Percentiles rank a stretch among this genome's conserved stretches.
These are phyloP conservation scores for Trissolcus brochymenae DNA, from an alignment of 2,888 invertebrate genomes.

Conservation along the genomic window DNA sequence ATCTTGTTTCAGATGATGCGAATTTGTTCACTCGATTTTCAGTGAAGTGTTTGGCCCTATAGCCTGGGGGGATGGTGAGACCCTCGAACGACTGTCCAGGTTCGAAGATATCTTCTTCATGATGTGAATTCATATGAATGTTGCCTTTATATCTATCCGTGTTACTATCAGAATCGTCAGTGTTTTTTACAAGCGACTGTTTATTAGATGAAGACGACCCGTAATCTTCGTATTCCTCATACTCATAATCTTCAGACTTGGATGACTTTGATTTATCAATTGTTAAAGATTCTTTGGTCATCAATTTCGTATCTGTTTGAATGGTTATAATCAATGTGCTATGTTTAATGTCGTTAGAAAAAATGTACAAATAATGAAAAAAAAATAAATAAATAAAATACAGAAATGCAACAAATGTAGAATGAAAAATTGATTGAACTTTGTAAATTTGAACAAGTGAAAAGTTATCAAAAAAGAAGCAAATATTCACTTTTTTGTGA, in stretches of 20 bases:
- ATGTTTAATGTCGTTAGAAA: no score
- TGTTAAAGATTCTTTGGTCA: constrained; percentile 24
- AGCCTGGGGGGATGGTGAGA: constrained; percentile 83
- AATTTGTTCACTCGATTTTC: constrained; percentile 74
- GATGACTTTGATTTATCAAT: constrained; percentile 54
- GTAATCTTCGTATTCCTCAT: constrained; percentile 80
- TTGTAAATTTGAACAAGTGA: no score
- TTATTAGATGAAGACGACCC: constrained; percentile 48
- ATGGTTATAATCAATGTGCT: neutral
- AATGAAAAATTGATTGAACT: no score
- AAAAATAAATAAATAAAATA: no score
- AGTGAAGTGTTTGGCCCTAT: constrained; percentile 82
- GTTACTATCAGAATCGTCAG: constrained; percentile 57
- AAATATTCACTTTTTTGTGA: no score
- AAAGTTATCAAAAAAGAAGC: no score
- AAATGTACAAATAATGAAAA: no score
- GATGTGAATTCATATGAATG: constrained; percentile 60
- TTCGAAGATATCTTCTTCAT: constrained; percentile 79
- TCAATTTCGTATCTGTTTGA: constrained; percentile 18
- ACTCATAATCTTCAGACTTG: constrained; percentile 78
- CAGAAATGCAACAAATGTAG: no score
- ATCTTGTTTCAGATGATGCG: constrained; percentile 65
- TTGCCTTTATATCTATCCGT: constrained; percentile 3
- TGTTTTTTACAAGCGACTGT: constrained; percentile 51
- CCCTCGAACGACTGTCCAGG: constrained; percentile 84